These are phyloP conservation scores for Megastigmus dorsalis DNA, from an alignment of 2,888 invertebrate genomes.

Conservation along the genomic window DNA sequence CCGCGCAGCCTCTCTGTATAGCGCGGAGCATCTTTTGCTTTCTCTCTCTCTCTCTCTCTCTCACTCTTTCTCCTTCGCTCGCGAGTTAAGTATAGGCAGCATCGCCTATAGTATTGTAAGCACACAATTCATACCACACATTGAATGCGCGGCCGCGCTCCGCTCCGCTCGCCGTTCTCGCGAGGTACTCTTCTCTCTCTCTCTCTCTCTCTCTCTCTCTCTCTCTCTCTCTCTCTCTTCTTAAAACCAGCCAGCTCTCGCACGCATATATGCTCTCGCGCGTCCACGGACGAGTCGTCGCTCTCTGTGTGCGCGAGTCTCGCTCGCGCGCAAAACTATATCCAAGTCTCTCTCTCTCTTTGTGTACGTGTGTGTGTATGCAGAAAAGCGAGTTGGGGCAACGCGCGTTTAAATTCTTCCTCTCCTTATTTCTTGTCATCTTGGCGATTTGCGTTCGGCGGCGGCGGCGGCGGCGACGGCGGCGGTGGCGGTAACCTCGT, in stretches of 20 bases:
- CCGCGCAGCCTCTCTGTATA: slow-evolving; percentile 1
- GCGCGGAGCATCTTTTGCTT: too few relatives aligned
- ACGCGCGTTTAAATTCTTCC: slow-evolving; percentile 38
- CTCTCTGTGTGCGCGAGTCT: not conserved
- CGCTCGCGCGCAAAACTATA: not conserved
- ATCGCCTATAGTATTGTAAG: slow-evolving; percentile 51
- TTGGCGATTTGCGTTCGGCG: slow-evolving; percentile 37
- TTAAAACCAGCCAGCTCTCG: not conserved
- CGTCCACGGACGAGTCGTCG: not conserved
- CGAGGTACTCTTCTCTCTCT: not conserved
- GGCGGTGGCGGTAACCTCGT: slow-evolving; percentile 3
- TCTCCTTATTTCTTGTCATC: slow-evolving; percentile 36
- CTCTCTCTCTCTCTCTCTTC: not conserved
- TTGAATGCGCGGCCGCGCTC: slow-evolving; percentile 25
- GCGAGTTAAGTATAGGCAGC: slow-evolving; percentile 48
- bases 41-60: not conserved
- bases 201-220: not conserved
- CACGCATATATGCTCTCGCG: slow-evolving; percentile 4
- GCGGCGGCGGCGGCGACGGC: slow-evolving; percentile 5
- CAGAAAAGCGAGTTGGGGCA: slow-evolving; percentile 4
- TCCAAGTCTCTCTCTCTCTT: too few relatives aligned
- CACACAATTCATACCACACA: slow-evolving; percentile 53
- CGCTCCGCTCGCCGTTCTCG: slow-evolving; percentile 12
- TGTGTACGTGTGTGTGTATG: not conserved
- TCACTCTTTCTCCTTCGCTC: not conserved